Percentiles rank a stretch among this genome's conserved stretches.
These are phyloP conservation scores for Tinamus major DNA, from an alignment of 2,797 vertebrate species.

Conservation along the genomic window DNA sequence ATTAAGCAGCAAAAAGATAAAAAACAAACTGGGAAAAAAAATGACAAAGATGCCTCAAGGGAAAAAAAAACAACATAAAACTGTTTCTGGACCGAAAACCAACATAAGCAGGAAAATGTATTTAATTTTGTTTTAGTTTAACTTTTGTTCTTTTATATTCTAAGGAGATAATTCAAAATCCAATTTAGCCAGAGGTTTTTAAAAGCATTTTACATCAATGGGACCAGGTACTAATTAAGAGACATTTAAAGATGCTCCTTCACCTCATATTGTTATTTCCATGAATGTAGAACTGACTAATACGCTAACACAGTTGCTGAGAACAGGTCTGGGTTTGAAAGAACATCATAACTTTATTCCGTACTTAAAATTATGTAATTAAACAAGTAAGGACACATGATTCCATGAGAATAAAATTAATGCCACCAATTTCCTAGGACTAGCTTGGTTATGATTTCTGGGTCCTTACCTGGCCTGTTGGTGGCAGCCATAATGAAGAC, in stretches of 20 bases:
- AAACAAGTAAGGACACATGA: background rate
- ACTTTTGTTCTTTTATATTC: background rate
- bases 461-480: constrained; percentile 90
- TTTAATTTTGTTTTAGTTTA: background rate
- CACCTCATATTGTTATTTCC: background rate
- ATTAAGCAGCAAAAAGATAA: background rate
- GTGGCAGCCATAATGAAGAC: constrained; percentile 98
- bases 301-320: background rate
- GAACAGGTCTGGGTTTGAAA: background rate
- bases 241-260: background rate
- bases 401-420: background rate
- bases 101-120: background rate
- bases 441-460: background rate
- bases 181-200: background rate
- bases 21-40: background rate
- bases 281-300: background rate
- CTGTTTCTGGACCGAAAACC: background rate
- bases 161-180: background rate
- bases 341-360: background rate
- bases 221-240: background rate
- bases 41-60: background rate
- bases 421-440: accelerated
- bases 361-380: background rate
- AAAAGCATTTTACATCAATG: background rate
- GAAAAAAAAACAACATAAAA: background rate